Base-by-base conservation (phyloP, 64 coral and sea anemone genomes). In the Trachythela sp. region DNA sequence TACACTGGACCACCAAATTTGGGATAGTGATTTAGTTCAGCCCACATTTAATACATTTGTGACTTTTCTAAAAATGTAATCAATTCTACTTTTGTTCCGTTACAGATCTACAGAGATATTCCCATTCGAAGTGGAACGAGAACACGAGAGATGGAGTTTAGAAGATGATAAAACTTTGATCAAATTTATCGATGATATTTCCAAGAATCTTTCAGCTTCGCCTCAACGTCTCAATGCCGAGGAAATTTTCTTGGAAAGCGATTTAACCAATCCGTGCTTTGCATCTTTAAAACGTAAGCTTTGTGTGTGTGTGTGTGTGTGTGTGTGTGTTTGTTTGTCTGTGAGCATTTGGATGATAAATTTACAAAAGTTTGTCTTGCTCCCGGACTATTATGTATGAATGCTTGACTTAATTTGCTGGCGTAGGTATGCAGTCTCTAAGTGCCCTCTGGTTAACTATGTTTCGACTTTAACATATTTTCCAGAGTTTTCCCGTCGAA, bases 141-240 rank as follows among this genome's bases (percentile, higher is more conserved):
- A 99, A 39, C 91, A 99, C 68, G 59, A 83, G 41, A 77, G 83
- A 83, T 99, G 96, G 96, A 87, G 91, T 45, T 31, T 99, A 17
- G 70, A 94, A 37, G 92, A 88, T 51, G 96, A 99, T 86, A 88
- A 92, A 67, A 77, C 89, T 70, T 80, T 99, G 39, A 91, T 94
- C n/a, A 88, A 67, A 3, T 99, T 91, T 70, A 89, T 99, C 33
- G 93, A 99, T 80, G 45, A 77, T 29, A 75, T 94, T 35, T 99
- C 93, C 36, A 94, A 86, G 15, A 89, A 91, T 1, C 50, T 92
- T 56, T 99, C 93, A 9, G 94, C 89, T 0, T 89, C 96, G 20
- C 93, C 96, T 5, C 94, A 89, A 22, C 86, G 96, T 77, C 91
- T 99, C 13, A 86, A 89, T 83, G 91, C 96, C 31, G 96, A 99